Evolutionary conservation across 2,888 invertebrate genomes (phyloP).

Genomic region (Iselma pallidipennis): DNA sequence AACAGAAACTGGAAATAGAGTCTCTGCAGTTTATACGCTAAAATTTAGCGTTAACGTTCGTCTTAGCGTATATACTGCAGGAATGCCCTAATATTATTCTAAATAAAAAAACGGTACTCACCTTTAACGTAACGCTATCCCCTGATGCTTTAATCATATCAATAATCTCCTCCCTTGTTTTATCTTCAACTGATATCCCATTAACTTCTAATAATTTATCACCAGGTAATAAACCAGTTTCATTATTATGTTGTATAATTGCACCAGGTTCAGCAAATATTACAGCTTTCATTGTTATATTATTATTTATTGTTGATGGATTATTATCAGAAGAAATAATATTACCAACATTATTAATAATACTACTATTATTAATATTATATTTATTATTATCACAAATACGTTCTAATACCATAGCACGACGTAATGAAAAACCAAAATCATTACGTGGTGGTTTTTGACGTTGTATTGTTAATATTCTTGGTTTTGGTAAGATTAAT

Average conservation of each 20-base stretch:
- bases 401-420: constrained; percentile 82
- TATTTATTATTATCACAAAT: constrained; percentile 33
- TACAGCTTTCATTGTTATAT: constrained; percentile 69
- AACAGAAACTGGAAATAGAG: no score
- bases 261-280: constrained; percentile 91
- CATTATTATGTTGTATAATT: constrained; percentile 67
- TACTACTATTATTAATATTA: constrained; percentile 43
- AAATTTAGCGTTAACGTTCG: background rate
- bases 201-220: constrained; percentile 93
- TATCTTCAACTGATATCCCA: constrained; percentile 80
- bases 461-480: constrained; percentile 75
- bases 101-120: constrained; percentile 53
- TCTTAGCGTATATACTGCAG: background rate
- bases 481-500: constrained; percentile 70
- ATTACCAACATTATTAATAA: background rate
- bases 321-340: no score
- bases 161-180: constrained; percentile 88
- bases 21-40: no score
- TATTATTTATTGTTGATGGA: constrained; percentile 41
- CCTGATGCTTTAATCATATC: constrained; percentile 89
- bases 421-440: constrained; percentile 90
- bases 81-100: background rate
- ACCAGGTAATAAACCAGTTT: constrained; percentile 90
- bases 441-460: constrained; percentile 86
- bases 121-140: constrained; percentile 82